A percentile compares a stretch with the other conserved stretches of the same genome.
phyloP scores from a whole-genome alignment of 2,113 vertebrate species.

The Saimiri boliviensis region DNA sequence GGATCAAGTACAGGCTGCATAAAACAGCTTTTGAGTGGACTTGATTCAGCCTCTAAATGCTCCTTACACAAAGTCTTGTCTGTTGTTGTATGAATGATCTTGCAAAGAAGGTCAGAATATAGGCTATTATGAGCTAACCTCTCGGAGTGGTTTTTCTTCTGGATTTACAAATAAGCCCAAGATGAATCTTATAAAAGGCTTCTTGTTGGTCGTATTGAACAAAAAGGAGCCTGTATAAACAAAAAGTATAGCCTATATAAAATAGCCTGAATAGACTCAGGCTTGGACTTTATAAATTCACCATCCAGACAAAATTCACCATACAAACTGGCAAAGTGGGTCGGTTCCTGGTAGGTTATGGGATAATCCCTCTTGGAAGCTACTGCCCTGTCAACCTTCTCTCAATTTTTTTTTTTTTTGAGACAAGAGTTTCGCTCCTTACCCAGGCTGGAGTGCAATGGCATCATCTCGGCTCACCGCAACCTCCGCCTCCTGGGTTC shows the following conservation, averaged over 20 bases:
- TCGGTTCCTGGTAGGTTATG: not conserved
- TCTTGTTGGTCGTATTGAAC: not conserved
- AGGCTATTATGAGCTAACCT: not conserved
- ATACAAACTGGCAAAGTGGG: not conserved
- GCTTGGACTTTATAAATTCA: not conserved
- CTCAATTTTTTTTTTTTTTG: too few relatives aligned
- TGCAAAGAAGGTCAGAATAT: not conserved
- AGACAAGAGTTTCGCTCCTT: too few relatives aligned
- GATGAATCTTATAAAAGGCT: not conserved
- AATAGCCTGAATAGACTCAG: rapidly evolving
- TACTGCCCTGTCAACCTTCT: not conserved
- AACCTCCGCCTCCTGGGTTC: too few relatives aligned
- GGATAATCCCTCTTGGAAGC: not conserved
- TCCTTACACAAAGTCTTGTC: not conserved
- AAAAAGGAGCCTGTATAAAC: not conserved
- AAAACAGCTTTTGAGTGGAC: not conserved
- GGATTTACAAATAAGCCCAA: not conserved
- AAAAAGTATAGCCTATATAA: not conserved
- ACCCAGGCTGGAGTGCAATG: too few relatives aligned
- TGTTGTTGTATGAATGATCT: not conserved
- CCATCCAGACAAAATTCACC: too few relatives aligned
- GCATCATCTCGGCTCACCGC: too few relatives aligned
- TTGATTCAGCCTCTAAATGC: not conserved
- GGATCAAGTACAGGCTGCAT: not conserved
- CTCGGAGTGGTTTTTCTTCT: not conserved